phyloP scores from a whole-genome alignment of 2,113 vertebrate species.

The Brevimyrus niger region DNA sequence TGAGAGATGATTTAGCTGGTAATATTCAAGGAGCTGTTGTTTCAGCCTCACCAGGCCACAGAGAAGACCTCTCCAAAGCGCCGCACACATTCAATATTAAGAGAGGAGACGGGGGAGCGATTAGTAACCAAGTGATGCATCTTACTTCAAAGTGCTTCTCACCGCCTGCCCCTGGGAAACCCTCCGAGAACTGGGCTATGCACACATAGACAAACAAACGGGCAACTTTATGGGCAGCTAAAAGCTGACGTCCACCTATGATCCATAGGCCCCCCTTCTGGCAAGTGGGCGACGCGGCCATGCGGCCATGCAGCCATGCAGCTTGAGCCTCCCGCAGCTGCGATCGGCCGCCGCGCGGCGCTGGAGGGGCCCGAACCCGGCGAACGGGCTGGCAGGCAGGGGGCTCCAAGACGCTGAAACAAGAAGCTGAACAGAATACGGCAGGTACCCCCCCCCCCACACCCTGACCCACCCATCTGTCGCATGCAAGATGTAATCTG shows the following conservation, averaged over 20 bases:
- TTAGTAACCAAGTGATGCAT: constrained; percentile 33
- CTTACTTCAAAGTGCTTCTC: constrained; percentile 22
- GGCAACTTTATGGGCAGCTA: neutral
- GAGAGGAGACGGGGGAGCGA: constrained; percentile 10
- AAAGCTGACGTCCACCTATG: neutral
- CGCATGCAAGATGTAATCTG: neutral
- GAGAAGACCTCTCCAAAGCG: neutral
- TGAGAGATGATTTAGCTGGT: constrained; percentile 1
- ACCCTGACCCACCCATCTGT: neutral
- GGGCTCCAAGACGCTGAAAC: neutral
- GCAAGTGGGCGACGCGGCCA: neutral
- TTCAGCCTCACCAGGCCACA: neutral
- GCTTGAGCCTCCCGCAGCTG: neutral
- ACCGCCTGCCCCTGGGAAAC: neutral
- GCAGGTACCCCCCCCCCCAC: neutral
- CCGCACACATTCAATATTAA: constrained; percentile 30
- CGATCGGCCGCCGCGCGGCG: neutral
- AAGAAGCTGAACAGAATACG: neutral
- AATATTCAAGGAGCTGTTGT: neutral
- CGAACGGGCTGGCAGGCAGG: neutral
- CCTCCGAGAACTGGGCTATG: neutral
- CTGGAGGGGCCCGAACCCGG: neutral
- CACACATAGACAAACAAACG: neutral
- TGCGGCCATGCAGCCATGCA: too few relatives aligned
- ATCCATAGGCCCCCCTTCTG: constrained; percentile 13